Evolutionary conservation across 2,113 vertebrate genomes (phyloP).

Genomic region (Sarotherodon lohbergeri): DNA sequence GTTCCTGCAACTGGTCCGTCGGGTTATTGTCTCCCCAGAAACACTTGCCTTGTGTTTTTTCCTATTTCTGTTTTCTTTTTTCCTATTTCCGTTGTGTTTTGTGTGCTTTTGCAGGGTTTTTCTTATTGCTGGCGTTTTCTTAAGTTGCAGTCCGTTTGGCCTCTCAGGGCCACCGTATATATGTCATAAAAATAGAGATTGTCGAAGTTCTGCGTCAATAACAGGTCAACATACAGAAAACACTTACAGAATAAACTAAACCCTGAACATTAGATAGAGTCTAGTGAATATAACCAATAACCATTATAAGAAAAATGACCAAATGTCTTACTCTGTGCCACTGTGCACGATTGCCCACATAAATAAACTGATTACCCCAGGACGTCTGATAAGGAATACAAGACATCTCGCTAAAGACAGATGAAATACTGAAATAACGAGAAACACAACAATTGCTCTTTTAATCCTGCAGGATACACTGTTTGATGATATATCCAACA

Average conservation of each 20-base stretch:
- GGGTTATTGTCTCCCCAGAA: not conserved
- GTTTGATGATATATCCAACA: not conserved
- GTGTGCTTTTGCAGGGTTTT: not conserved
- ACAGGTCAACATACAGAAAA: not conserved
- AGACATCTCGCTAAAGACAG: not conserved
- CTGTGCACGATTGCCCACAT: not conserved
- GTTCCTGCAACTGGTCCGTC: not conserved
- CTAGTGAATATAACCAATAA: not conserved
- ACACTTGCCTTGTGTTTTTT: not conserved
- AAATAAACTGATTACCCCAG: not conserved
- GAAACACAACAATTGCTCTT: not conserved
- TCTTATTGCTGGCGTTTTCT: not conserved
- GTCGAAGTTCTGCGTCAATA: not conserved
- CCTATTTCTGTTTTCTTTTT: not conserved
- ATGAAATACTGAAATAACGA: not conserved
- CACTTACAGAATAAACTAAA: not conserved
- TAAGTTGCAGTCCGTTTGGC: not conserved
- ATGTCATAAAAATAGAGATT: not conserved
- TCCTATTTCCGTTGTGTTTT: not conserved
- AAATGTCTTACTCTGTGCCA: not conserved
- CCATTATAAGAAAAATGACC: not conserved
- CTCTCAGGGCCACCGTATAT: not conserved
- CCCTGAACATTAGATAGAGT: not conserved
- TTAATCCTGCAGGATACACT: not conserved
- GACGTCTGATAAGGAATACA: not conserved